A percentile compares a stretch with the other conserved stretches of the same genome.
phyloP scores from a whole-genome alignment of 2,888 invertebrate genomes.

The Hirtodrosophila histrioides region DNA sequence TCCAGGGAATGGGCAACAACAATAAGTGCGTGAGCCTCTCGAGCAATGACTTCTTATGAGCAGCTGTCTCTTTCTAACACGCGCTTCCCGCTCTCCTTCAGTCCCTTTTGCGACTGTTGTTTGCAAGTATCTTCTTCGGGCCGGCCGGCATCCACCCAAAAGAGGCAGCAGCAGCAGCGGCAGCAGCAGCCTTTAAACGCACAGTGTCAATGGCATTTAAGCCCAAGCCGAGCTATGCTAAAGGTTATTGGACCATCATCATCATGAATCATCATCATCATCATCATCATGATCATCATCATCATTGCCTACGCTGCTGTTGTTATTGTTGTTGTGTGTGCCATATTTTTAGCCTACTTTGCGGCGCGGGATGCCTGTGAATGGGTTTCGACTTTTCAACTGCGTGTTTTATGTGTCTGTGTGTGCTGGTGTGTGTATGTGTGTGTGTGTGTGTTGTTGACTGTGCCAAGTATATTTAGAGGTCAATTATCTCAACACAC shows the following conservation, averaged over 20 bases:
- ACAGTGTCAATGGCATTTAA: constrained; percentile 68
- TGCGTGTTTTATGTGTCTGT: constrained; percentile 1
- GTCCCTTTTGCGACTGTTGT: constrained; percentile 9
- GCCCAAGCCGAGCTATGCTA: constrained; percentile 29
- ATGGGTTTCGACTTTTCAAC: constrained; percentile 42
- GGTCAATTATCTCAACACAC: constrained; percentile 68
- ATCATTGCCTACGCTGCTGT: constrained; percentile 5
- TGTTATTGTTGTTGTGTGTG: constrained; percentile 41
- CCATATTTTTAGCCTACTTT: constrained; percentile 78
- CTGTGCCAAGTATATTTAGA: constrained; percentile 64
- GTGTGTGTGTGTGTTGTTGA: constrained; percentile 7
- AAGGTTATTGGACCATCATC: constrained; percentile 73
- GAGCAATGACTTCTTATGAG: constrained; percentile 63
- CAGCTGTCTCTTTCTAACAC: constrained; percentile 13
- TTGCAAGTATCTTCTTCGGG: constrained; percentile 44
- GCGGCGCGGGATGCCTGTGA: constrained; percentile 53
- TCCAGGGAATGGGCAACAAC: constrained; percentile 20
- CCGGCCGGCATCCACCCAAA: constrained; percentile 39
- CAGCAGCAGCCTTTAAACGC: constrained; percentile 26
- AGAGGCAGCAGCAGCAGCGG: not conserved
- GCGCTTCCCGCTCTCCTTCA: not conserved
- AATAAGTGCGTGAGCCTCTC: constrained; percentile 65
- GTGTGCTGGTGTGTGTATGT: constrained; percentile 2
- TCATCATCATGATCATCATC: constrained; percentile 16
- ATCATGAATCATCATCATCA: constrained; percentile 14